Percentiles rank a stretch among this genome's conserved stretches.
Evolutionary conservation across 2,113 vertebrate genomes (phyloP).

Genomic region (Myotis brandtii): DNA sequence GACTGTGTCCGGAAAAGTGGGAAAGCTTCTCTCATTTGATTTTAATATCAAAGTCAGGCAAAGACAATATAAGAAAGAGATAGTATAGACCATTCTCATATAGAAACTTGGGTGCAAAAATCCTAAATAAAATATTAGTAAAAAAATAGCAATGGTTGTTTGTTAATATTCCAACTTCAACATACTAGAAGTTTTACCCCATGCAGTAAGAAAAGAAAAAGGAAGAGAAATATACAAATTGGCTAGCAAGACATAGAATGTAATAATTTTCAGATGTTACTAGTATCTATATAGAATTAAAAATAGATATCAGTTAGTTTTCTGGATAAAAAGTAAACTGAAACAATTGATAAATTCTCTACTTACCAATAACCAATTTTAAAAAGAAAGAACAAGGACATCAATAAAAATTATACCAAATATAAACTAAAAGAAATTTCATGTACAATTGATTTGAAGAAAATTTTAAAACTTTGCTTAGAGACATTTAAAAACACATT

Average conservation of each 20-base stretch:
- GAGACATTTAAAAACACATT: slow-evolving; percentile 25
- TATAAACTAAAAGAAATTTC: neutral
- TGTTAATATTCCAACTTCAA: neutral
- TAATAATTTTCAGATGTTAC: neutral
- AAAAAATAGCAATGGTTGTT: neutral
- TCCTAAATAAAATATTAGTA: slow-evolving; percentile 22
- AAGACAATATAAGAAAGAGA: neutral
- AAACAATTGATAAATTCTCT: neutral
- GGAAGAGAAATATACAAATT: neutral
- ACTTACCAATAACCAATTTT: neutral
- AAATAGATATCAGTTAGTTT: neutral
- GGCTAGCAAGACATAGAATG: neutral
- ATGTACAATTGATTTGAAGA: neutral
- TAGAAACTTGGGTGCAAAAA: neutral
- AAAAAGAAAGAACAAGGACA: neutral
- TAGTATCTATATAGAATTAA: neutral
- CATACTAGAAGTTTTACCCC: neutral
- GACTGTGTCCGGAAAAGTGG: neutral
- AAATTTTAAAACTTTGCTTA: slow-evolving; percentile 35
- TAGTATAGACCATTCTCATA: neutral
- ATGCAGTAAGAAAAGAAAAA: neutral
- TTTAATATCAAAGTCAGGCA: slow-evolving; percentile 30
- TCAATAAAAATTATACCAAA: neutral
- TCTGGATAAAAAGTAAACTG: slow-evolving; percentile 2
- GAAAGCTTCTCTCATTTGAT: neutral